Conservation (phyloP, 1,140 invertebrate genomes). For the Rhopalosiphum maidis region DNA sequence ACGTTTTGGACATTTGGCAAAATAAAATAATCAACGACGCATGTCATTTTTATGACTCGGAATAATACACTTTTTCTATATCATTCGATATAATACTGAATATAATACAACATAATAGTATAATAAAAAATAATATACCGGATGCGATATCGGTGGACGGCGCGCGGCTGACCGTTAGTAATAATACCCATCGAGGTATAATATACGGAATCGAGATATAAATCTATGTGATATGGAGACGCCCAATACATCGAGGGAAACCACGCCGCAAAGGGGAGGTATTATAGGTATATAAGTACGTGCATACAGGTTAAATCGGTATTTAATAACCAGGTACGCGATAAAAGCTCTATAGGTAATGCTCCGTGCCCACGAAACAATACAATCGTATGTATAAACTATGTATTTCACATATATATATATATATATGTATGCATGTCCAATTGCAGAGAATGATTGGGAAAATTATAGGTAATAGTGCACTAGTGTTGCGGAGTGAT, state of each 20-base stretch:
- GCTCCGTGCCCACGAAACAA: slow-evolving; percentile 7
- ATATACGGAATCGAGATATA: slow-evolving; percentile 42
- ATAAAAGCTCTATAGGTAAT: not conserved
- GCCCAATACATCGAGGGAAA: not conserved
- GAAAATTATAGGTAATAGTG: not conserved
- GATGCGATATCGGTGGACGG: not conserved
- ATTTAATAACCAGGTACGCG: slow-evolving; percentile 19
- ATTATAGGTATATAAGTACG: not conserved
- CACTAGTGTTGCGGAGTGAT: not conserved
- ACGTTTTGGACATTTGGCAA: not conserved
- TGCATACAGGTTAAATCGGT: not conserved
- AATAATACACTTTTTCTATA: not conserved
- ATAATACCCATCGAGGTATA: slow-evolving; percentile 8
- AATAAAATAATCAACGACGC: not conserved
- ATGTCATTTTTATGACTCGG: not conserved
- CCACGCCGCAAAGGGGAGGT: not conserved
- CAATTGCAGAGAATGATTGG: not conserved
- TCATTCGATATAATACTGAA: not conserved
- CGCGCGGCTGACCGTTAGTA: not conserved
- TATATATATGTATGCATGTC: not conserved
- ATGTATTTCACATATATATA: not conserved
- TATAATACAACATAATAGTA: not conserved
- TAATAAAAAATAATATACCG: not conserved
- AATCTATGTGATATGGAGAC: not conserved
- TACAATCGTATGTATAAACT: not conserved